These are phyloP conservation scores for Aromia moschata DNA, from an alignment of 2,888 invertebrate genomes.

Conservation along the genomic window DNA sequence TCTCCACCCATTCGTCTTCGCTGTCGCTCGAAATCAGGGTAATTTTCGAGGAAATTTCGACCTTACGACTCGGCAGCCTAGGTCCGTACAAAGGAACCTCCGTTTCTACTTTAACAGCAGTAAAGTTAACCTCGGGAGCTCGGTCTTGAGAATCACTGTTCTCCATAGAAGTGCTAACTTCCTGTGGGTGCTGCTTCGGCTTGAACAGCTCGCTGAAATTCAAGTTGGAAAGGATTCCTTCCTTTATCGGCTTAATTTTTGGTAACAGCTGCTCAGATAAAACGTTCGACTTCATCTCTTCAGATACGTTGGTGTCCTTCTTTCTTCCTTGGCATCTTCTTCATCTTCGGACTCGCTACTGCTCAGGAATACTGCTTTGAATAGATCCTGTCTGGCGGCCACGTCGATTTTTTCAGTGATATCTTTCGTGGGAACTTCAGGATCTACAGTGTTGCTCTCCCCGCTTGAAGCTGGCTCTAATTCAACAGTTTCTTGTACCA, in stretches of 20 bases:
- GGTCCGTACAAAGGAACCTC: slow-evolving; percentile 47
- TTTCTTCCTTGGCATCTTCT: slow-evolving; percentile 48
- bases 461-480: neutral
- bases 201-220: slow-evolving; percentile 43
- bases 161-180: neutral
- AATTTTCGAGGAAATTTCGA: slow-evolving; percentile 12
- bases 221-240: slow-evolving; percentile 59
- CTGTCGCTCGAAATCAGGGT: slow-evolving; percentile 35
- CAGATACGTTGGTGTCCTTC: slow-evolving; percentile 40
- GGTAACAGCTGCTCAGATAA: slow-evolving; percentile 56
- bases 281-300: slow-evolving; percentile 52
- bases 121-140: neutral
- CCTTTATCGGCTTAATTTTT: slow-evolving; percentile 58
- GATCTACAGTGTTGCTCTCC: neutral
- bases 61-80: slow-evolving; percentile 40
- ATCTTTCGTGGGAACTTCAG: slow-evolving; percentile 43
- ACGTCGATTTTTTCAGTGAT: slow-evolving; percentile 58
- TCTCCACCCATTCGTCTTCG: slow-evolving; percentile 54
- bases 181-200: slow-evolving; percentile 10
- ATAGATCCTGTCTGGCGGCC: slow-evolving; percentile 76
- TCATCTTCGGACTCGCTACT: slow-evolving; percentile 69
- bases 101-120: neutral
- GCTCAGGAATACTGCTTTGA: slow-evolving; percentile 88
- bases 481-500: too few relatives aligned
- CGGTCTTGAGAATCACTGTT: neutral